Conservation (phyloP, 2,888 invertebrate genomes). For the Dolichopus griseipennis region DNA sequence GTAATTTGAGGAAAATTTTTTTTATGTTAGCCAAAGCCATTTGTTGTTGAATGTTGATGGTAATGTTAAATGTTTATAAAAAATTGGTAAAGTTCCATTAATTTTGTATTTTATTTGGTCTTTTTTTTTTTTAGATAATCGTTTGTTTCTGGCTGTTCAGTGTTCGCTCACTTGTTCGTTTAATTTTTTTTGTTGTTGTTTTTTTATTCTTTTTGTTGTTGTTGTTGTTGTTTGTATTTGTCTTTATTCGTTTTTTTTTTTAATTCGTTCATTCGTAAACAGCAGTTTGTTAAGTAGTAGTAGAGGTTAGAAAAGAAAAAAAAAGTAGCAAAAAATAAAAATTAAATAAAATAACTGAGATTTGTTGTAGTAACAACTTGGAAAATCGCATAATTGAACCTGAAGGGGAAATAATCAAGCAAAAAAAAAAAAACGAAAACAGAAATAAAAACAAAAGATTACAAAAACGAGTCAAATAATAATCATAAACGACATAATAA, state of each 20-base stretch:
- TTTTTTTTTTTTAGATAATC: too few relatives aligned
- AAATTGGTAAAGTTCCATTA: not conserved
- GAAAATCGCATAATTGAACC: conserved; percentile 1
- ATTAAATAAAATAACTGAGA: not conserved
- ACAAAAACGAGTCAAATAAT: not conserved
- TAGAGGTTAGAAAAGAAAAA: too few relatives aligned
- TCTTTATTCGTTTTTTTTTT: not conserved
- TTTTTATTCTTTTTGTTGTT: too few relatives aligned
- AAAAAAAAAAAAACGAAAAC: not conserved
- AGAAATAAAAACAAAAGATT: too few relatives aligned
- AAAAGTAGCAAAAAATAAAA: not conserved
- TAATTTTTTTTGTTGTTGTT: not conserved
- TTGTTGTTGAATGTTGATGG: not conserved
- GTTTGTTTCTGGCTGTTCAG: too few relatives aligned
- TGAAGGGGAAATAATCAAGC: conserved; percentile 6
- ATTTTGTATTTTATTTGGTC: too few relatives aligned
- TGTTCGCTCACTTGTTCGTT: not conserved
- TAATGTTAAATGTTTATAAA: too few relatives aligned
- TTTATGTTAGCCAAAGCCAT: too few relatives aligned
- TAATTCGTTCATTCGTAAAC: not conserved
- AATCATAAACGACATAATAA: conserved; percentile 8
- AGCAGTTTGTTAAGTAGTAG: too few relatives aligned
- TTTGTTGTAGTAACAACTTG: not conserved
- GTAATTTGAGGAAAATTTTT: not conserved
- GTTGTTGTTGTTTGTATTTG: not conserved